phyloP scores from a whole-genome alignment of 2,888 invertebrate genomes.

The Caenorhabditis sinica region DNA sequence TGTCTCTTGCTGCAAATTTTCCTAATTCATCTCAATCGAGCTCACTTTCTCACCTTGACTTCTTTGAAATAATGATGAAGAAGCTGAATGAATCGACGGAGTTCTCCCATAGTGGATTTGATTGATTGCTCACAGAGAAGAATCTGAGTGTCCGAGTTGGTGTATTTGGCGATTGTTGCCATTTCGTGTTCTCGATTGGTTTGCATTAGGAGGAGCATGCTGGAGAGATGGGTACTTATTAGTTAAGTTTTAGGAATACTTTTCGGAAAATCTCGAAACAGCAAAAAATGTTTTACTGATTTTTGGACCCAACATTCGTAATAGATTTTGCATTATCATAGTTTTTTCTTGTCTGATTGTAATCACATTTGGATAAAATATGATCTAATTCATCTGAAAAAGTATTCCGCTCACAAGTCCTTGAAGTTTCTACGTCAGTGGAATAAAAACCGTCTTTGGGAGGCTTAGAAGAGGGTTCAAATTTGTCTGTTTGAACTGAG shows the following conservation, averaged over 20 bases:
- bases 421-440: too few relatives aligned
- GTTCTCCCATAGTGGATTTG: conserved; percentile 33
- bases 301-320: too few relatives aligned
- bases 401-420: too few relatives aligned
- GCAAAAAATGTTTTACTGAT: too few relatives aligned
- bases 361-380: too few relatives aligned
- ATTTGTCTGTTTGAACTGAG: too few relatives aligned
- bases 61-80: conserved; percentile 25
- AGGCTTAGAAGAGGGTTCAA: too few relatives aligned
- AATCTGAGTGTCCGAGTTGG: conserved; percentile 21
- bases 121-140: neutral
- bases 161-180: conserved; percentile 39
- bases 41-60: conserved; percentile 2
- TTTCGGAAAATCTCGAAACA: neutral
- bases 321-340: too few relatives aligned
- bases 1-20: neutral
- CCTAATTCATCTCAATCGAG: neutral
- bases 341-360: too few relatives aligned
- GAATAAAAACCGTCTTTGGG: too few relatives aligned
- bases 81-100: conserved; percentile 6
- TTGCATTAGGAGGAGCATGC: conserved; percentile 21
- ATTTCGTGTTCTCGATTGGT: conserved; percentile 18
- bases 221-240: neutral
- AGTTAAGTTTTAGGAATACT: neutral
- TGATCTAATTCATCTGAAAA: too few relatives aligned